These are phyloP conservation scores for Stomorhina lunata DNA, from an alignment of 2,888 invertebrate species.

Conservation along the genomic window DNA sequence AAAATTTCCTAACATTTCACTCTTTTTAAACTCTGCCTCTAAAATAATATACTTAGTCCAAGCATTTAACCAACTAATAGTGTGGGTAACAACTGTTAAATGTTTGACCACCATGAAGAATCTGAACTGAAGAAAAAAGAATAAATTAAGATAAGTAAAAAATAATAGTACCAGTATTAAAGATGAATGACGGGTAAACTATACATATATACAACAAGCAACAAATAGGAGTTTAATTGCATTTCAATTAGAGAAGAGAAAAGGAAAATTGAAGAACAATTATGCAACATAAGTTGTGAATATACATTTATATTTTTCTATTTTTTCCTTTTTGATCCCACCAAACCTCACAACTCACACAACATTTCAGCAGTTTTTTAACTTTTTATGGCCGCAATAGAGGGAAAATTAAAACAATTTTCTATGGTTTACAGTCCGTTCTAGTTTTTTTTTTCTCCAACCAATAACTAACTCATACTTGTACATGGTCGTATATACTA, in stretches of 20 bases:
- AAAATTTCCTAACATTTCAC: background rate
- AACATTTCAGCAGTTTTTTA: background rate
- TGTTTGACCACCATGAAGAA: conserved; percentile 55
- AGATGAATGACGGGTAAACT: conserved; percentile 10
- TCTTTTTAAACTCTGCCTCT: background rate
- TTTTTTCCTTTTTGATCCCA: background rate
- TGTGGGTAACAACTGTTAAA: conserved; percentile 55
- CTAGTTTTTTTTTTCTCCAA: background rate
- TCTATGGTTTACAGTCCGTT: background rate
- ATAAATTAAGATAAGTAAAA: background rate
- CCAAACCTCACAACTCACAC: too few relatives aligned
- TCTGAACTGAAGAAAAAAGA: background rate
- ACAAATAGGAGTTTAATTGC: conserved; percentile 58
- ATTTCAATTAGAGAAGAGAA: conserved; percentile 57
- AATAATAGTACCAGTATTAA: background rate
- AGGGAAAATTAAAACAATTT: conserved; percentile 37
- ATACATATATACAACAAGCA: conserved; percentile 2
- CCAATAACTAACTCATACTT: too few relatives aligned
- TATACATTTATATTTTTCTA: too few relatives aligned
- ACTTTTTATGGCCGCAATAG: conserved; percentile 16
- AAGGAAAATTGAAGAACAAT: conserved; percentile 30
- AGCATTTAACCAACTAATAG: conserved; percentile 28
- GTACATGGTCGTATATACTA: too few relatives aligned
- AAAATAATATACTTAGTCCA: background rate
- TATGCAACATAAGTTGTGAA: conserved; percentile 37